Base-by-base conservation (phyloP, 2,113 vertebrate genomes). In the Motacilla tschutschensis region DNA sequence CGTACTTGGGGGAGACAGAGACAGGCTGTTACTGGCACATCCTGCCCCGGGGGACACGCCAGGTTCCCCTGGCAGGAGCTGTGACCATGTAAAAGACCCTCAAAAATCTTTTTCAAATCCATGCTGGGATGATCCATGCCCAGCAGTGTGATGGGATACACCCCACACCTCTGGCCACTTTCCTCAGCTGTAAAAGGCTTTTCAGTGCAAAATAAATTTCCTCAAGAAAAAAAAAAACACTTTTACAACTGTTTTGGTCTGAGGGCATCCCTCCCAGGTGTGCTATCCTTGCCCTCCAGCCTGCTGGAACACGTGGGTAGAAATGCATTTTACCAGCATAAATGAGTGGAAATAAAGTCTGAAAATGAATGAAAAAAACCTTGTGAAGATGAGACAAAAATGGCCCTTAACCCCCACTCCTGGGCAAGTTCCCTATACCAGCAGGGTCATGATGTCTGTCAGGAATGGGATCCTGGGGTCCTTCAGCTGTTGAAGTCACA, bases 1-100 rank as follows among this genome's bases (percentile, higher is more conserved):
- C 99, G 0, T 99, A 99, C 99, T 99, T 96, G 73, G 88, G 86
- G 77, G 88, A 67, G 54, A 87, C 25, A 85, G 38, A 75, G 25
- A 33, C 11, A 77, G 0, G 17, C n/a, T 7, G 26, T 93, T 79
- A 91, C 21, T 38, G 54, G 22, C 65, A 74, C 58, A 48, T 67
- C 63, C 72, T 83, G 55, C 70, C 28, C 24, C 2, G 1, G 4
- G 35, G 43, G 17, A 83, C 14, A 8, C 0, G 28, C 25, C 24
- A 24, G 36, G 51, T 28, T 91, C 19, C 33, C 22, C 51, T 40
- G 63, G 36, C 51, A 83, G 36, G 35, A 81, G 62, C 51, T 36
- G 24, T 12, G 14, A 54, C 20, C 12, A 8, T 9, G 29, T 43
- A 21, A 33, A 79, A 79, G 8, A n/a, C 6, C 11, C 38, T 28